Evolutionary conservation across 30 jellyfish, hydroid and myxozoan genomes (phyloP).

Genomic region (Catostylus mosaicus): DNA sequence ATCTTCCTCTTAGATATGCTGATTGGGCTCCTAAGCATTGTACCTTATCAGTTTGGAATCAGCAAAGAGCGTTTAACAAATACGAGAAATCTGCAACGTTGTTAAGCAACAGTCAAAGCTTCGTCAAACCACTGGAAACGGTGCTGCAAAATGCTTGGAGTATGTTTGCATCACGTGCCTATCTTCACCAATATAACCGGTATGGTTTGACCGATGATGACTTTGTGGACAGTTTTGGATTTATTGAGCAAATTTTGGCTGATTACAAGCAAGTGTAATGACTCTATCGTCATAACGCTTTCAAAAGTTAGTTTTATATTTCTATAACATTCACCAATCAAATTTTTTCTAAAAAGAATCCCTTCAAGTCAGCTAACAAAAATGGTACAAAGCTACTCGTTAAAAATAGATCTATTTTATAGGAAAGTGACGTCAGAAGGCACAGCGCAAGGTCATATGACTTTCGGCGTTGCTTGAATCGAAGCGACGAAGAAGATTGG

Average conservation of each 20-base stretch:
- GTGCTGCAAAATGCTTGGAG: conserved; percentile 89
- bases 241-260: conserved; percentile 79
- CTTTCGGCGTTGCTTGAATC: too few species aligned
- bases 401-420: not conserved
- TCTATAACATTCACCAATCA: too few species aligned
- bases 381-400: not conserved
- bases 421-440: not conserved
- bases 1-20: conserved; percentile 38
- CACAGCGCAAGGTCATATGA: too few species aligned
- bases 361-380: not conserved
- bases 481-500: too few species aligned
- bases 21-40: conserved; percentile 25
- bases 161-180: conserved; percentile 94
- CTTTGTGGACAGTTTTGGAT: conserved; percentile 91
- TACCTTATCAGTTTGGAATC: conserved; percentile 67
- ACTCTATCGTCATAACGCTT: not conserved
- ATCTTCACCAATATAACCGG: conserved; percentile 85
- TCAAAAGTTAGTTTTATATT: not conserved
- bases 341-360: not conserved
- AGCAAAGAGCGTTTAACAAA: conserved; percentile 80
- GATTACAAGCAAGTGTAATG: conserved; percentile 61
- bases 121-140: conserved; percentile 67
- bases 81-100: conserved; percentile 92
- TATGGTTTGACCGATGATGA: conserved; percentile 95
- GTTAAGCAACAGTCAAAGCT: conserved; percentile 88